Evolutionary conservation across 2,797 vertebrate genomes (phyloP), one percentile per base, ranked within the genome.

Genomic region (Microchirus variegatus): DNA sequence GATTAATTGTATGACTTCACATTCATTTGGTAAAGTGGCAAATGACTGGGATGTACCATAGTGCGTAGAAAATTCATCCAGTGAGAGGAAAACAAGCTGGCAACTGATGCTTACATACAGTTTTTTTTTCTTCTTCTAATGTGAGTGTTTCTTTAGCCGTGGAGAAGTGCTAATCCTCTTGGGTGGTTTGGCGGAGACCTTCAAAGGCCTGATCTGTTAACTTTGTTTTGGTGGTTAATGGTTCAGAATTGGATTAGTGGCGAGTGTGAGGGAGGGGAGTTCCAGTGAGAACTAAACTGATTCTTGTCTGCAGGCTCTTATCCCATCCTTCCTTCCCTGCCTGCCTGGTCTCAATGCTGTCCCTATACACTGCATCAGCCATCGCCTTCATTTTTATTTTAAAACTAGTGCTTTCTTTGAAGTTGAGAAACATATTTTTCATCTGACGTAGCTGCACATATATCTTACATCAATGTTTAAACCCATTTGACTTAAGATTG

Each of bases 171-270:
- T 79, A 73, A 76, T 82, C 77, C 75, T 75, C 42, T 75, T 53
- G 71, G 60, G 71, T 35, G 71, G 67, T 74, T 81, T 65, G 49
- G 73, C 73, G 52, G 60, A 83, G 76, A 57, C 63, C 67, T 77
- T 88, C 70, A 85, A 81, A 86, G 73, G 64, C 48, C 47, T 38
- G 52, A 55, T 77, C 64, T 63, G 63, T 80, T 79, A 80, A 90
- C 85, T 77, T 84, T 82, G 67, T 75, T 62, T 77, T 75, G 77
- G 56, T 48, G 42, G 64, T 82, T 87, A 84, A 86, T 81, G 80
- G 78, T 65, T 81, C 78, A 80, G 75, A 80, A 76, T 77, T 85
- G 76, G 71, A 85, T 85, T 80, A 83, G 77, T 22, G 17, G 31
- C 35, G 22, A 65, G 48, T 61, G 76, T 52, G 60, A 66, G 59